Percentiles rank a stretch among this genome's conserved stretches.
These are phyloP conservation scores for Phengaris alcon DNA, from an alignment of 2,888 invertebrate species.

Conservation along the genomic window DNA sequence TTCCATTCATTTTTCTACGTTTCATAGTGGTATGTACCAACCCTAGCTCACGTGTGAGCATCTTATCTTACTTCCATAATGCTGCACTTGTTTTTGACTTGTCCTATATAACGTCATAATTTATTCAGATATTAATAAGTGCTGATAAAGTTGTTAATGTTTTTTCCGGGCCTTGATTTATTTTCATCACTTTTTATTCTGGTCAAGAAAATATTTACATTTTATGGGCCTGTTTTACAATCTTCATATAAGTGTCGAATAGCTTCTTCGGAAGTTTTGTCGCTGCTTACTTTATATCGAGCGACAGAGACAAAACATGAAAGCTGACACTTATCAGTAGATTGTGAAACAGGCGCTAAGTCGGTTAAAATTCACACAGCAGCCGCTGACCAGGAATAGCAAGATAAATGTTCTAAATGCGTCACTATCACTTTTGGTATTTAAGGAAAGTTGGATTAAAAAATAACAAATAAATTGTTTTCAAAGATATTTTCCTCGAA, in stretches of 20 bases:
- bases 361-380: neutral
- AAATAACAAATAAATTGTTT: too few species aligned
- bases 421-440: neutral
- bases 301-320: neutral
- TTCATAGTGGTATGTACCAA: neutral
- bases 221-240: too few species aligned
- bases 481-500: too few species aligned
- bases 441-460: too few species aligned
- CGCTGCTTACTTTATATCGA: too few species aligned
- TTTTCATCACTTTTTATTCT: neutral
- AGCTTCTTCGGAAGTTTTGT: too few species aligned
- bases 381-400: neutral
- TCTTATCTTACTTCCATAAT: conserved; percentile 23
- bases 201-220: neutral
- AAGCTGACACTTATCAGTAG: too few species aligned
- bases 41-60: neutral
- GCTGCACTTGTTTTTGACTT: conserved; percentile 5
- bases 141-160: conserved; percentile 1
- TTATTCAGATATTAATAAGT: neutral
- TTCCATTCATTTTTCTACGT: neutral
- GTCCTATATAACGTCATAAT: neutral
- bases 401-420: neutral
- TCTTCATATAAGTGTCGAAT: too few species aligned
- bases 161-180: conserved; percentile 7
- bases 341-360: too few species aligned